Evolutionary conservation across 2,888 invertebrate species (phyloP).

Genomic region (Hypena proboscidalis): DNA sequence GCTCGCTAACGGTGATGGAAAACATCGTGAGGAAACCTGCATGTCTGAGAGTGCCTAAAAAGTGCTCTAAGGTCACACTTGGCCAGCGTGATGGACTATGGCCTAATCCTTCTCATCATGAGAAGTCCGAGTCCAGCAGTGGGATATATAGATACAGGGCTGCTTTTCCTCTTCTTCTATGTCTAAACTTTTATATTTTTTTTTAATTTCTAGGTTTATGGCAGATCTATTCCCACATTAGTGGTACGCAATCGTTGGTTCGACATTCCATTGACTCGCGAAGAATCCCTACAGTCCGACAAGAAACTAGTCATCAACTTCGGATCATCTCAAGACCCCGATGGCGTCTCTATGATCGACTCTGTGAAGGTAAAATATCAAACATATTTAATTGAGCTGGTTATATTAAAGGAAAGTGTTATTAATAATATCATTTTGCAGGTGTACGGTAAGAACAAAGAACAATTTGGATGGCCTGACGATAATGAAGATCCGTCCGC

Average conservation of each 20-base stretch:
- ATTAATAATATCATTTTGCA: slow-evolving; percentile 50
- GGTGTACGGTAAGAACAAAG: slow-evolving; percentile 97
- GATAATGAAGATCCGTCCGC: slow-evolving; percentile 92
- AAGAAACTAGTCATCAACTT: slow-evolving; percentile 94
- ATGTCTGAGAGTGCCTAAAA: no score
- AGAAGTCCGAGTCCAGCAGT: no score
- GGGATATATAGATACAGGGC: no score
- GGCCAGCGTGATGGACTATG: no score
- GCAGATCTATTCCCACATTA: slow-evolving; percentile 89
- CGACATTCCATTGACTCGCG: slow-evolving; percentile 96
- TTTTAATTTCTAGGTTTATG: slow-evolving; percentile 83
- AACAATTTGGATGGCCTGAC: slow-evolving; percentile 98
- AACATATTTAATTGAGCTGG: no score
- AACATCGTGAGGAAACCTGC: no score
- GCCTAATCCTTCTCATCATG: no score
- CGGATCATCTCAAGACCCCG: slow-evolving; percentile 94
- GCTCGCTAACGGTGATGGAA: no score
- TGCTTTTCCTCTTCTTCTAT: not conserved
- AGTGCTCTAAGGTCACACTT: no score
- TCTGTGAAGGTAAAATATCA: slow-evolving; percentile 91
- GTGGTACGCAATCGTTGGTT: slow-evolving; percentile 95
- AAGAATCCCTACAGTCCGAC: slow-evolving; percentile 96
- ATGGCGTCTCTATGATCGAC: slow-evolving; percentile 96
- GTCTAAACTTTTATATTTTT: not conserved
- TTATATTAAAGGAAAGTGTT: no score